These are phyloP conservation scores for Phocoena phocoena DNA, from an alignment of 2,113 vertebrate genomes.

Conservation along the genomic window DNA sequence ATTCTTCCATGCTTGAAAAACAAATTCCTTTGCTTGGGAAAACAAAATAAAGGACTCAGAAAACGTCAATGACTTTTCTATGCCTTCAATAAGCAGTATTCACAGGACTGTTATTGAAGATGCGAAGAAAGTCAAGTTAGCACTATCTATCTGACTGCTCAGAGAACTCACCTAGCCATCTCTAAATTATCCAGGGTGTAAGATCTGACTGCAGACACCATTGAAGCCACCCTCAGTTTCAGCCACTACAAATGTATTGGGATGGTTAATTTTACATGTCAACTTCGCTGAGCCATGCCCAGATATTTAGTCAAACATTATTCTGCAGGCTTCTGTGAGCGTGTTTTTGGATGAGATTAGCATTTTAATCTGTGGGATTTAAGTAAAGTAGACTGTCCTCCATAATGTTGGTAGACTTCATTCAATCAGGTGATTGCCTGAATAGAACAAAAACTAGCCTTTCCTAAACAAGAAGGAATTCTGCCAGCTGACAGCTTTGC, in stretches of 20 bases:
- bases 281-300: not conserved
- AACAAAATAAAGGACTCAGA: not conserved
- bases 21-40: not conserved
- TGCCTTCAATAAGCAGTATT: not conserved
- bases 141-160: not conserved
- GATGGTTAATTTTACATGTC: not conserved
- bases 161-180: not conserved
- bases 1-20: not conserved
- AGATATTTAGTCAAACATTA: too few species aligned
- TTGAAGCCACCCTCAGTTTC: not conserved
- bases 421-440: too few species aligned
- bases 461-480: too few species aligned
- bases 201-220: not conserved
- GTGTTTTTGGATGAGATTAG: too few species aligned
- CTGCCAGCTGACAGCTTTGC: too few species aligned
- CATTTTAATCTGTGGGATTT: too few species aligned
- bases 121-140: not conserved
- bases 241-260: not conserved
- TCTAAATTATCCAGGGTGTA: not conserved
- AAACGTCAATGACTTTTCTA: not conserved
- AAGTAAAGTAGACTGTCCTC: too few species aligned
- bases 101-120: not conserved
- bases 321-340: too few species aligned
- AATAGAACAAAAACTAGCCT: too few species aligned
- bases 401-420: too few species aligned